These are phyloP conservation scores for Sander lucioperca DNA, from an alignment of 2,113 vertebrate species.

Conservation along the genomic window DNA sequence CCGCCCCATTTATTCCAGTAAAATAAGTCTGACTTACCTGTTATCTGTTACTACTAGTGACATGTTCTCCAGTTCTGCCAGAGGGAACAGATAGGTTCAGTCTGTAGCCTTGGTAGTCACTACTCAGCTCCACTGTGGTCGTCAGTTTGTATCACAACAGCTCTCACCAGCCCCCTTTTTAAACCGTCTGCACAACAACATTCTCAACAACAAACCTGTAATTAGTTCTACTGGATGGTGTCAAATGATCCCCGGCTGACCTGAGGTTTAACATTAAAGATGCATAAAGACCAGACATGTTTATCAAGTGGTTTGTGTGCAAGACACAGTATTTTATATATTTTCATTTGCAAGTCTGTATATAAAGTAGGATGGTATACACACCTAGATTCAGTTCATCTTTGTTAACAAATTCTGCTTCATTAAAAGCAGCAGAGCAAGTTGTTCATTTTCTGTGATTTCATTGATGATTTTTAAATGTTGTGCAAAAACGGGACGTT, in stretches of 20 bases:
- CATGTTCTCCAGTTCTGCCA: neutral
- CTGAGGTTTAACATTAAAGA: neutral
- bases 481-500: neutral
- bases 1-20: too few species aligned
- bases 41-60: neutral
- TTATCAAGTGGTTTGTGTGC: neutral
- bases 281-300: neutral
- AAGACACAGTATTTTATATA: too few species aligned
- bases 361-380: neutral
- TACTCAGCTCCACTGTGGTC: neutral
- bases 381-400: neutral
- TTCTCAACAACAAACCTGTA: neutral
- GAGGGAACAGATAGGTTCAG: neutral
- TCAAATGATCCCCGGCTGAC: constrained; percentile 26
- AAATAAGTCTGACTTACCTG: neutral
- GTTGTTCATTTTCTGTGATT: too few species aligned
- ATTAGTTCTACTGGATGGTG: neutral
- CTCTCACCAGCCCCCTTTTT: neutral
- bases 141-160: neutral
- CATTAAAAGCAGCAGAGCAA: neutral
- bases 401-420: neutral
- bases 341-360: too few species aligned
- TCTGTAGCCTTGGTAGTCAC: neutral
- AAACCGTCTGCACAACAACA: neutral
- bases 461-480: neutral